These are phyloP conservation scores for Endotricha flammealis DNA, from an alignment of 2,888 invertebrate genomes.

Conservation along the genomic window DNA sequence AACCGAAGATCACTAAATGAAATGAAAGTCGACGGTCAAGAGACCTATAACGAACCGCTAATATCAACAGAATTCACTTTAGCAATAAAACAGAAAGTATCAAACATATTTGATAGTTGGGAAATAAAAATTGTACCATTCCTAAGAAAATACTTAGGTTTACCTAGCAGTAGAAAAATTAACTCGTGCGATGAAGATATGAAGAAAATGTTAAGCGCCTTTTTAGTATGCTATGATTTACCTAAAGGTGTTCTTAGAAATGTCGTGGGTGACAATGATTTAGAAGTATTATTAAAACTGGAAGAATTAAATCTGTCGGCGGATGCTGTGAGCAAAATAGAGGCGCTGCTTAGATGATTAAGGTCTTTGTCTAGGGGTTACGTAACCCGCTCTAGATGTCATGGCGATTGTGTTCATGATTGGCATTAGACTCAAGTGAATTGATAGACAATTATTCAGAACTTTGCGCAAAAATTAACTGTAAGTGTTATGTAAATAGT, in stretches of 20 bases:
- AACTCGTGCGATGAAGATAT: slow-evolving; percentile 41
- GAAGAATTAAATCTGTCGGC: slow-evolving; percentile 29
- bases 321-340: slow-evolving; percentile 37
- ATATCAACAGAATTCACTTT: slow-evolving; percentile 80
- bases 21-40: slow-evolving; percentile 52
- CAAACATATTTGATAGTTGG: slow-evolving; percentile 74
- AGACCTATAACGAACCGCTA: slow-evolving; percentile 54
- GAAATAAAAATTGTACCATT: slow-evolving; percentile 62
- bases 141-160: slow-evolving; percentile 71
- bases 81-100: slow-evolving; percentile 79
- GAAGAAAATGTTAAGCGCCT: slow-evolving; percentile 69
- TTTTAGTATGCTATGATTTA: slow-evolving; percentile 78
- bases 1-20: slow-evolving; percentile 34
- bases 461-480: no score
- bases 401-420: slow-evolving; percentile 41
- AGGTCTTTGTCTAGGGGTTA: slow-evolving; percentile 33
- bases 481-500: no score
- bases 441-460: no score
- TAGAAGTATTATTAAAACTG: slow-evolving; percentile 35
- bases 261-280: slow-evolving; percentile 36
- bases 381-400: slow-evolving; percentile 39
- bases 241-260: slow-evolving; percentile 55
- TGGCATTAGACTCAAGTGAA: slow-evolving; percentile 35
- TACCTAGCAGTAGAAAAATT: slow-evolving; percentile 47
- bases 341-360: slow-evolving; percentile 45